These are phyloP conservation scores for Anas platyrhynchos DNA, from an alignment of 2,113 vertebrate genomes.

Conservation along the genomic window DNA sequence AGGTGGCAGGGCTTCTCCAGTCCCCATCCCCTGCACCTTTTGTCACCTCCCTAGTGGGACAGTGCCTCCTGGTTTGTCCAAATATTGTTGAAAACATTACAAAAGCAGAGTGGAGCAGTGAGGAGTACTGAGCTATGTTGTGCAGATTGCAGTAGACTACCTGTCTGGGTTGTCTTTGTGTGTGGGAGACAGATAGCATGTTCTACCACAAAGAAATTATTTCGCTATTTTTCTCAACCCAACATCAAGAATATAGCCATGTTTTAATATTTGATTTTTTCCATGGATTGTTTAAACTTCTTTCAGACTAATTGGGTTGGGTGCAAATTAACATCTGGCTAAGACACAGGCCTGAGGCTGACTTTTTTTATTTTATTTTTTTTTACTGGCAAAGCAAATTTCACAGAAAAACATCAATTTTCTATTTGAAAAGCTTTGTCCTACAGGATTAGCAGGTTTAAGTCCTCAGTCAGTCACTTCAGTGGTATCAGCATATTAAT, in stretches of 20 bases:
- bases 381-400: neutral
- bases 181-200: rapidly evolving
- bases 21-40: neutral
- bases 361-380: neutral
- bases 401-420: neutral
- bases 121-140: neutral
- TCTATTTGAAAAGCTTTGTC: neutral
- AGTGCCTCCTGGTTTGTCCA: neutral
- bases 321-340: neutral
- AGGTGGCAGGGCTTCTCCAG: neutral
- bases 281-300: neutral
- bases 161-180: neutral
- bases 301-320: neutral
- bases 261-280: neutral
- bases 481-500: neutral
- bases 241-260: neutral
- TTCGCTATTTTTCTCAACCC: neutral
- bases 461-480: neutral
- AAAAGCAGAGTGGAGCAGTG: neutral
- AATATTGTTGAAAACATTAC: neutral
- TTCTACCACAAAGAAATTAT: neutral
- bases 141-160: neutral
- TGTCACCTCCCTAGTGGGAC: neutral
- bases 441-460: neutral
- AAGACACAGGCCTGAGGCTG: neutral